Percentiles rank a stretch among this genome's conserved stretches.
Evolutionary conservation across 1,140 invertebrate species (phyloP).

Genomic region (Coelopa frigida): DNA sequence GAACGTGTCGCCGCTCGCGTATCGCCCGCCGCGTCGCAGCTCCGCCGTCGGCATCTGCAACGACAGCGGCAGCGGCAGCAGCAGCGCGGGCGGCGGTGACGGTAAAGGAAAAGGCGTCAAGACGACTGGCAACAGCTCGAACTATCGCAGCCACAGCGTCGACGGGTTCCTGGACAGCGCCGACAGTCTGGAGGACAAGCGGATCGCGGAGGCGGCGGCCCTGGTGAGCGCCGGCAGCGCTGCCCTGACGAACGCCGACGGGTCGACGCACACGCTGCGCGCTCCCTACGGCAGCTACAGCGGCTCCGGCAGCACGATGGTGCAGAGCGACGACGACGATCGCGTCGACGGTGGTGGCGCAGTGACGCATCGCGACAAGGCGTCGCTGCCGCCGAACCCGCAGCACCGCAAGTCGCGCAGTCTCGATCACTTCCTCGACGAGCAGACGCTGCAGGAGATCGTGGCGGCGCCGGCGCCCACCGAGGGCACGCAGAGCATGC

Average conservation of each 20-base stretch:
- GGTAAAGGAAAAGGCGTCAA: constrained; percentile 23
- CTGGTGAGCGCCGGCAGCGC: constrained; percentile 34
- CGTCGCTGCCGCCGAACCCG: constrained; percentile 19
- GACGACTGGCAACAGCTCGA: no score
- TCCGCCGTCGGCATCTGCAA: constrained; percentile 31
- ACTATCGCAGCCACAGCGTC: constrained; percentile 42
- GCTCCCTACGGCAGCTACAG: no score
- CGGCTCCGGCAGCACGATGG: constrained; percentile 36
- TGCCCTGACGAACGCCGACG: constrained; percentile 36
- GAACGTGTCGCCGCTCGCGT: constrained; percentile 29
- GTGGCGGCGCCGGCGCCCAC: constrained; percentile 21
- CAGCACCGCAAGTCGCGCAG: constrained; percentile 55
- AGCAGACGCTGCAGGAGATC: constrained; percentile 38
- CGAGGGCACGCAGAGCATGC: constrained; percentile 44
- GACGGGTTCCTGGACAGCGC: constrained; percentile 36
- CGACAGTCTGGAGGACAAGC: constrained; percentile 19
- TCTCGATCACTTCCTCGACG: constrained; percentile 57
- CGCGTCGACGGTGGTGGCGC: constrained; percentile 6
- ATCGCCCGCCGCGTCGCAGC: constrained; percentile 23
- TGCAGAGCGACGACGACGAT: constrained; percentile 25
- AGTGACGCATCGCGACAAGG: constrained; percentile 26
- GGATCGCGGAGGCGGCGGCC: constrained; percentile 36
- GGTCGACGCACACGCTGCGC: no score
- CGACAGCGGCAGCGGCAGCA: constrained; percentile 10
- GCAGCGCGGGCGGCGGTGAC: background rate